Percentiles rank a stretch among this genome's conserved stretches.
Conservation (phyloP, 2,888 invertebrate genomes). For the Leuctra nigra region DNA sequence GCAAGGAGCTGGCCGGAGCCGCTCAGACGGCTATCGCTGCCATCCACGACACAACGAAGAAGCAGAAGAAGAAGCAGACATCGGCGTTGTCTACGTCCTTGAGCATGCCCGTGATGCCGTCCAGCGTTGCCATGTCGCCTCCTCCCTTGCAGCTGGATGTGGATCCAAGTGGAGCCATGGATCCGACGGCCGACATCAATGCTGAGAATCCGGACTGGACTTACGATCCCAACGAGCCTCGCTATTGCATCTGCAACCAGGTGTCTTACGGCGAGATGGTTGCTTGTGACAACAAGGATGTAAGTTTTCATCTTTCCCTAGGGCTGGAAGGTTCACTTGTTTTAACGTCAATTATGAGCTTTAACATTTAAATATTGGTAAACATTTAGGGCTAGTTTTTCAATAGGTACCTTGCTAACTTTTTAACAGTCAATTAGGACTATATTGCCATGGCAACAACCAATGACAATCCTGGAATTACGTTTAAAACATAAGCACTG, state of each 20-base stretch:
- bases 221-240: constrained; percentile 92
- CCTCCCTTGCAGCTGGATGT: constrained; percentile 41
- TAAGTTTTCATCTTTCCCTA: too few relatives aligned
- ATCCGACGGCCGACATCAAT: constrained; percentile 47
- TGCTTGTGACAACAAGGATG: constrained; percentile 96
- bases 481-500: too few relatives aligned
- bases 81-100: not conserved
- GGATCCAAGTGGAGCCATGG: constrained; percentile 49
- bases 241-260: constrained; percentile 95
- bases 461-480: too few relatives aligned
- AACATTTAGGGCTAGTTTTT: too few relatives aligned
- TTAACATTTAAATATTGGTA: not conserved
- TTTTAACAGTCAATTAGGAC: too few relatives aligned
- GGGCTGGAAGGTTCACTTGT: not conserved
- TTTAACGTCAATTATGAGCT: not conserved
- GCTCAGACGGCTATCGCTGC: constrained; percentile 66
- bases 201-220: constrained; percentile 62
- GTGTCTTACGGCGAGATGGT: constrained; percentile 99
- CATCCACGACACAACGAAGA: constrained; percentile 56
- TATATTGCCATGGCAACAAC: too few relatives aligned
- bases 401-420: too few relatives aligned
- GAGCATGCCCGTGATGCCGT: constrained; percentile 29
- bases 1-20: constrained; percentile 62
- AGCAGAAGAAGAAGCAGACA: constrained; percentile 48
- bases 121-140: constrained; percentile 38